Evolutionary conservation across 2,888 invertebrate genomes (phyloP), one percentile per base, ranked within the genome.

Genomic region (Erebia aethiops): DNA sequence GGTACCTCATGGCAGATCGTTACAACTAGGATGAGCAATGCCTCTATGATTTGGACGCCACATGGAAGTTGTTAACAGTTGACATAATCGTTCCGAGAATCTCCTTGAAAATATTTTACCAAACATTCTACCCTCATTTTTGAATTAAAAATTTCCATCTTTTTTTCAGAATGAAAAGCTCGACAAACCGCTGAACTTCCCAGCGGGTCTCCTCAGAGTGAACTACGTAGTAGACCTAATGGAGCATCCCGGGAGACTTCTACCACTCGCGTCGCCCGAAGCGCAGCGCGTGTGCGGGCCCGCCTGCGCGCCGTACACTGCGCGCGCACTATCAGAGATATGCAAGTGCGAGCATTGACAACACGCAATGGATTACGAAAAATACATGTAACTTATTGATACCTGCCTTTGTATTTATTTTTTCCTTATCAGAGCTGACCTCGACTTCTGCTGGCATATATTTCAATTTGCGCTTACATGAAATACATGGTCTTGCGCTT

Each of bases 181-280:
- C 0, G 77, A 79, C 0, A 73, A 52, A 0, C 75, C 73, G 0
- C 82, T 85, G 74, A 84, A 78, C n/a, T 92, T 80, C 76, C 95
- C 95, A 0, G 94, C 93, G 18, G 94, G 94, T 0, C 84, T 95
- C 21, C 84, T 95, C 7, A 89, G 94, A 1, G 92, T 94, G 10
- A 95, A 95, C 81, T 95, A 95, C 80, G 93, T 95, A 46, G 94
- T 96, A 1, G 95, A 96, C 77, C 84, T 96, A 43, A 93, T 92
- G 82, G 79, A 87, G 16, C 76, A 81, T 4, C 95, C 94, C 0
- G 95, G 94, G 0, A 81, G 87, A 0, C 77, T 95, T 60, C 76
- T 93, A 14, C 85, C 87, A 0, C 77, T 88, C 1, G 85, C 85
- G 9, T 84, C 92, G 1, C 76, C 76, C 1, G 88, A 86, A n/a